phyloP scores from a whole-genome alignment of 2,113 vertebrate species.

The Protobothrops flavoviridis region DNA sequence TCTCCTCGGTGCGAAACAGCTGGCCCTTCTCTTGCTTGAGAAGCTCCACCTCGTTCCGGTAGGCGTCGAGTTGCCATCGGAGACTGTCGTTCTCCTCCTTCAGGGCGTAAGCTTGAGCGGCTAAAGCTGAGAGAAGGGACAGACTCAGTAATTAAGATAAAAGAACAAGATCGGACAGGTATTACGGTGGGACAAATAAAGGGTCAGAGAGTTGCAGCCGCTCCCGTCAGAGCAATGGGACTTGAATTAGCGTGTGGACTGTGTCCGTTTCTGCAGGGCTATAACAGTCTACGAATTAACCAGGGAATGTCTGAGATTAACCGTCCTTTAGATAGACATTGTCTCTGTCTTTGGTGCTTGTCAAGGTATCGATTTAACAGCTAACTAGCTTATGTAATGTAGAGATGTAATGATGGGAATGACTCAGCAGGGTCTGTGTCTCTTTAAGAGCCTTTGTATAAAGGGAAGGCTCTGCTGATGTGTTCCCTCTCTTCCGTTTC shows the following conservation, averaged over 20 bases:
- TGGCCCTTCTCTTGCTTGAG: constrained; percentile 88
- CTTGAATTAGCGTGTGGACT: not conserved
- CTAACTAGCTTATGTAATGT: too few relatives aligned
- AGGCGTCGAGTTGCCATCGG: constrained; percentile 94
- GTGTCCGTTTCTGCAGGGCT: not conserved
- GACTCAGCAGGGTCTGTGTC: too few relatives aligned
- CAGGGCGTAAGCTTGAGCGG: constrained; percentile 82
- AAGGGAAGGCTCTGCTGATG: too few relatives aligned
- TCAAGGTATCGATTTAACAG: too few relatives aligned
- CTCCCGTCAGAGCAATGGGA: not conserved
- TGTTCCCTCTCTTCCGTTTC: too few relatives aligned
- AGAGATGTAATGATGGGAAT: too few relatives aligned
- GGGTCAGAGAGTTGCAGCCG: not conserved
- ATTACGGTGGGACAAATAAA: constrained; percentile 28
- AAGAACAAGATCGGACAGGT: constrained; percentile 22
- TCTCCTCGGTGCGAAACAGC: constrained; percentile 77
- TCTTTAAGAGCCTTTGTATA: too few relatives aligned
- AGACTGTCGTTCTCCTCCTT: constrained; percentile 96
- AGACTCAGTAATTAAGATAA: constrained; percentile 34
- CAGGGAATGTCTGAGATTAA: not conserved
- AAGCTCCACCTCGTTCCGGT: constrained; percentile 92
- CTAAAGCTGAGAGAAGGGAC: constrained; percentile 72
- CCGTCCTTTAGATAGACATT: not conserved
- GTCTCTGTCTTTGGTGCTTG: not conserved
- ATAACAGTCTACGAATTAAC: not conserved